Base-by-base conservation (phyloP, 2,797 vertebrate species). In the Rhinoraja longicauda region DNA sequence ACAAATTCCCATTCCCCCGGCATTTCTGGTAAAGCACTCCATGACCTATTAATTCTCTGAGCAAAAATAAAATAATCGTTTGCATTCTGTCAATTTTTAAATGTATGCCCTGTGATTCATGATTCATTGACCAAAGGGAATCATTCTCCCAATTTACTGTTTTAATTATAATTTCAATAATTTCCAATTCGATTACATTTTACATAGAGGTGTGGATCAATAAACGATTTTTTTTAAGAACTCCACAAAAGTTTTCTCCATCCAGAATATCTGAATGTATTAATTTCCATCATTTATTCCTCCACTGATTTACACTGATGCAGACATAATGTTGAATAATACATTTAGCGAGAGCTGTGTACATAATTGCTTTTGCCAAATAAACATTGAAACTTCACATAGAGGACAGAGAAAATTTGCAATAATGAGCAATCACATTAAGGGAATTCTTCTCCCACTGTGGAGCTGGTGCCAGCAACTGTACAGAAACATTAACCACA, bases 381-480 rank as follows among this genome's bases (percentile, higher is more conserved):
- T 26, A 59, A 84, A 84, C 19, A 12, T 53, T n/a, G 26, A 84
- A 84, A n/a, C 59, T 59, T 53, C 29, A 59, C 81, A 29, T 53
- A 1, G 24, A 86, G 29, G 57, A 6, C 82, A 86, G 82, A 64
- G 82, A 9, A 86, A 19, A 57, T 64, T 64, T 86, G 29, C 59
- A 86, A 86, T 86, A 32, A 86, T 86, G 57, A 86, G 59, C 86
- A 64, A 64, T 86, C 82, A 86, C 29, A 29, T 86, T 32, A 12
- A 86, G 32, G 57, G 32, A 86, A 64, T n/a, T n/a, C 29, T 62
- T 64, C 26, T 64, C 1, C 59, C 53, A 13, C 13, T 86, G 15
- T 1, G 17, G 15, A 29, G 12, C 12, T 62, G 7, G 15, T 86
- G 82, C 59, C 82, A 84, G 81, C 81, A 84, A 29, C 53, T 59